These are phyloP conservation scores for Macrostomum lignano DNA, from an alignment of 1,140 invertebrate genomes.

Conservation along the genomic window DNA sequence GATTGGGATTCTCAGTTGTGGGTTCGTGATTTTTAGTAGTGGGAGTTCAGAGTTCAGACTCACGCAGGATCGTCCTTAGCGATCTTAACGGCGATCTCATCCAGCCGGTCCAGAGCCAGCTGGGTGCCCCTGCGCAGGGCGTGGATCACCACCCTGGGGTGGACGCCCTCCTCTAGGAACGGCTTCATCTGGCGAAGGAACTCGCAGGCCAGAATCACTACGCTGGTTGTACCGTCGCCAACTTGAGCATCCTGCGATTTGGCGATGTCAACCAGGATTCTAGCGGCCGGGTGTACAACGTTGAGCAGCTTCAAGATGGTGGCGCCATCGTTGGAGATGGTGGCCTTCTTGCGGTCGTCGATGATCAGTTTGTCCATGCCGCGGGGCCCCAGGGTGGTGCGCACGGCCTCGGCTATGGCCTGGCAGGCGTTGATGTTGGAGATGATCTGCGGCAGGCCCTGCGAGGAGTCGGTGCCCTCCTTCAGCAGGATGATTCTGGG, in stretches of 20 bases:
- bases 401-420: constrained; percentile 64
- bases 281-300: constrained; percentile 85
- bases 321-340: constrained; percentile 96
- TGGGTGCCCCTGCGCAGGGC: constrained; percentile 50
- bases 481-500: constrained; percentile 85
- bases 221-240: constrained; percentile 86
- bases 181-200: constrained; percentile 75
- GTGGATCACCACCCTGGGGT: constrained; percentile 64
- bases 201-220: constrained; percentile 74
- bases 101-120: constrained; percentile 51
- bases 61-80: constrained; percentile 19
- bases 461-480: constrained; percentile 81
- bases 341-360: constrained; percentile 49
- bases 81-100: constrained; percentile 49
- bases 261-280: constrained; percentile 87
- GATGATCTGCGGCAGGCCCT: constrained; percentile 76
- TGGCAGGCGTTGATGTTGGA: constrained; percentile 99
- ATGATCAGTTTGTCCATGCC: constrained; percentile 99
- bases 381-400: constrained; percentile 80
- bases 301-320: constrained; percentile 90
- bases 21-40: too few species aligned
- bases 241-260: constrained; percentile 97
- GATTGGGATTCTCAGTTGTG: too few species aligned
- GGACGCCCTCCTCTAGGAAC: constrained; percentile 82
- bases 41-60: too few species aligned